Evolutionary conservation across 2,888 invertebrate genomes (phyloP), one percentile per base, ranked within the genome.

Genomic region (Tachina fera): DNA sequence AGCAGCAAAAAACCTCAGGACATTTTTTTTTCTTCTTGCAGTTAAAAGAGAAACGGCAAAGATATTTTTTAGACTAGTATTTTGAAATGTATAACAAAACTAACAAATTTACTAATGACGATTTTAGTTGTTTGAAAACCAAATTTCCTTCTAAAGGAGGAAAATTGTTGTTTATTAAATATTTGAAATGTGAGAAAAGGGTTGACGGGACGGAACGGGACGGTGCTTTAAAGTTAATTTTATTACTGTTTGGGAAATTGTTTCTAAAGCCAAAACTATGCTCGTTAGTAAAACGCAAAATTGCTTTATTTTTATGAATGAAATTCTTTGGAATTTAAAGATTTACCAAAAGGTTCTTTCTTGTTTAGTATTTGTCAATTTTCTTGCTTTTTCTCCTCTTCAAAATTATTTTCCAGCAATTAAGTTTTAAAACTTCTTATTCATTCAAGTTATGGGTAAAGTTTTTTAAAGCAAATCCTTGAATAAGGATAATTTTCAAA

Each of bases 241-340:
- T 19, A 68, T 68, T 74, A 70, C 47, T 58, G 47, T 45, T 68
- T 49, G 9, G 13, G n/a, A 16, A 47, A 43, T 43, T 60, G 51
- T 70, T 56, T 39, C 4, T 16, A 14, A 61, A 88, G 89, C 90
- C 89, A 89, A 88, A 91, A 90, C 90, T 91, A 91, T 90, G 90
- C 89, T 91, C 92, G 92, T 92, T 92, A 92, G 91, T 89, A 88
- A 88, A 89, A 91, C 91, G 90, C 90, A 91, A 91, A 92, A 92
- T 92, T 91, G 91, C 92, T 92, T 91, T 60, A 68, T 51, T 60
- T 75, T 77, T 41, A 16, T 63, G 61, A 16, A 16, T 9, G 47
- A 39, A 56, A 65, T 19, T 8, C n/a, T 71, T 77, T 51, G 19
- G 11, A 77, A 60, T 77, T 83, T 67, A 9, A 67, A 47, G 31